phyloP scores from a whole-genome alignment of 1,140 invertebrate genomes.

The Liolophura sinensis region DNA sequence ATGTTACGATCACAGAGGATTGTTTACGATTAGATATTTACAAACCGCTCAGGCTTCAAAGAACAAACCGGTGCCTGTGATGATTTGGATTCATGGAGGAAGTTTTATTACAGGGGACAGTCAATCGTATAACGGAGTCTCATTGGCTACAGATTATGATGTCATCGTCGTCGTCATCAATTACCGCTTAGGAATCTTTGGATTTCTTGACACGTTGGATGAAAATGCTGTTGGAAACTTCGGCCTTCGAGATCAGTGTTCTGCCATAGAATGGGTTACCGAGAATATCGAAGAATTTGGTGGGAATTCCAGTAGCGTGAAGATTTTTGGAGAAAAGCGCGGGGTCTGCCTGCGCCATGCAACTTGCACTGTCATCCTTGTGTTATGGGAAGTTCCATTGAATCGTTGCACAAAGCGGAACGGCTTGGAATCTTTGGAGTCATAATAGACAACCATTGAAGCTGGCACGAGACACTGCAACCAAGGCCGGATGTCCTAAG shows the following conservation, averaged over 20 bases:
- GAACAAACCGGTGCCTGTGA: slow-evolving; percentile 73
- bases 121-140: slow-evolving; percentile 83
- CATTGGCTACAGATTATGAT: slow-evolving; percentile 73
- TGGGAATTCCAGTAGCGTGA: slow-evolving; percentile 70
- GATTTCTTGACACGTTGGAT: slow-evolving; percentile 89
- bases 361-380: slow-evolving; percentile 10
- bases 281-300: slow-evolving; percentile 74
- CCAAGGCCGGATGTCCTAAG: too few relatives aligned
- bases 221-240: slow-evolving; percentile 89
- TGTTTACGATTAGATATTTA: slow-evolving; percentile 91
- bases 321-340: slow-evolving; percentile 61
- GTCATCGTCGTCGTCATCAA: slow-evolving; percentile 76
- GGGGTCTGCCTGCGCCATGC: slow-evolving; percentile 16
- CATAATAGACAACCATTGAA: too few relatives aligned
- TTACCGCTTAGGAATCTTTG: slow-evolving; percentile 84
- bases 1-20: slow-evolving; percentile 77
- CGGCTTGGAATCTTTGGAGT: too few relatives aligned
- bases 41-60: slow-evolving; percentile 62
- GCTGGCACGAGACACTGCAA: too few relatives aligned
- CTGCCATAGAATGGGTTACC: slow-evolving; percentile 73
- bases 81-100: slow-evolving; percentile 95
- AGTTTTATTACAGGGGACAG: slow-evolving; percentile 87
- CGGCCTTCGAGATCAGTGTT: slow-evolving; percentile 89
- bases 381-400: slow-evolving; percentile 23
- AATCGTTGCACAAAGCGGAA: slow-evolving; percentile 29